phyloP scores from a whole-genome alignment of 2,113 vertebrate species.

The Chaetops frenatus region DNA sequence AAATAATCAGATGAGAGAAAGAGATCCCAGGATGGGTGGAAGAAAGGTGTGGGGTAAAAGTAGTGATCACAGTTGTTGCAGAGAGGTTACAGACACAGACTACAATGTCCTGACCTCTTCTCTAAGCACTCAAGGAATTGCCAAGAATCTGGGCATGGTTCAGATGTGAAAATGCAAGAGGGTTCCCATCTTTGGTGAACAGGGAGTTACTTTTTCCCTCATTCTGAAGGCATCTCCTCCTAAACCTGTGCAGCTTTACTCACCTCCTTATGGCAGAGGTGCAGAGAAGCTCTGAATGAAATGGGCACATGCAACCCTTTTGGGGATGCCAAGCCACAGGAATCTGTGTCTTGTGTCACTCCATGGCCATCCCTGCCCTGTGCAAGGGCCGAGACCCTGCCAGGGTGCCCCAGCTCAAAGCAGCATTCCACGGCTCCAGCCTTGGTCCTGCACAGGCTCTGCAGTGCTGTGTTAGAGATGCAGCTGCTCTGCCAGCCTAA shows the following conservation, averaged over 20 bases:
- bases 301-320: rapidly evolving
- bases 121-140: background rate
- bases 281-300: background rate
- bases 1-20: background rate
- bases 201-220: background rate
- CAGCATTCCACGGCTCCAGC: background rate
- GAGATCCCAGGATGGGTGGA: background rate
- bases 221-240: background rate
- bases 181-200: background rate
- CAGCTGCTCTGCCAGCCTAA: background rate
- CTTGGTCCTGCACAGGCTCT: background rate
- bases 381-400: background rate
- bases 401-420: rapidly evolving
- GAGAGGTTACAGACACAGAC: background rate
- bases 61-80: background rate
- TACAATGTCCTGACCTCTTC: background rate
- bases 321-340: rapidly evolving
- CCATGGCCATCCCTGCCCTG: rapidly evolving
- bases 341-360: no score
- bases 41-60: background rate
- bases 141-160: background rate
- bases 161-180: background rate
- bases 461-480: background rate
- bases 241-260: background rate
- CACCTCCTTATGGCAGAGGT: background rate